Base-by-base conservation (phyloP, 2,113 vertebrate species). In the Rhombomys opimus region DNA sequence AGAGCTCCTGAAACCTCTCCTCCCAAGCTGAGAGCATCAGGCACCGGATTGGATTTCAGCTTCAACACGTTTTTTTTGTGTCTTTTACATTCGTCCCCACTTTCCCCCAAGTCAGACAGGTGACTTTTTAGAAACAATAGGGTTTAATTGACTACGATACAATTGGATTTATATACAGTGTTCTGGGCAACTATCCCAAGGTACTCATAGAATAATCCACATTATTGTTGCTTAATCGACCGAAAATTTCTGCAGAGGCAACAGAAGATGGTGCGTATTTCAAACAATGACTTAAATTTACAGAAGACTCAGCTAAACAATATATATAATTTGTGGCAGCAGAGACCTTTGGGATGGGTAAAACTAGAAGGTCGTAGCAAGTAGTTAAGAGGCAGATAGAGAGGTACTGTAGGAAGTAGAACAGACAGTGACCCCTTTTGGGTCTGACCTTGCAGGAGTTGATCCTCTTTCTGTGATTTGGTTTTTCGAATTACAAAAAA, bases 171-270 rank as follows among this genome's bases (percentile, higher is more conserved):
- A 97, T 97, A 96, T 61, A 90, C 87, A 91, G 88, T 81, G 85
- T 98, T 98, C 98, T 68, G 89, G 96, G 78, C 86, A 90, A 97
- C 96, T 90, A 96, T 98, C 97, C 95, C 96, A 91, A 96, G 92
- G 72, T 96, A 90, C 97, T 97, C 90, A 76, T 96, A 98, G 95
- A 98, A 97, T 96, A 98, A 98, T 96, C 81, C 88, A 97, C 30
- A 85, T 98, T 98, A 96, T 95, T 98, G 93, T 97, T 98, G 97
- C 92, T 98, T 98, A 98, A 98, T 98, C 97, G 97, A 98, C 98
- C 78, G 96, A 95, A 96, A 77, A 97, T 94, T 98, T 98, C 93
- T 96, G 85, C 94, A 94, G 97, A 87, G 97, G 72, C 32, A 63
- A 97, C 94, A 89, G 95, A 90, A 95, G 89, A 97, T 85, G 81